Evolutionary conservation across 2,797 vertebrate genomes (phyloP).

Genomic region (Anguilla megastoma): DNA sequence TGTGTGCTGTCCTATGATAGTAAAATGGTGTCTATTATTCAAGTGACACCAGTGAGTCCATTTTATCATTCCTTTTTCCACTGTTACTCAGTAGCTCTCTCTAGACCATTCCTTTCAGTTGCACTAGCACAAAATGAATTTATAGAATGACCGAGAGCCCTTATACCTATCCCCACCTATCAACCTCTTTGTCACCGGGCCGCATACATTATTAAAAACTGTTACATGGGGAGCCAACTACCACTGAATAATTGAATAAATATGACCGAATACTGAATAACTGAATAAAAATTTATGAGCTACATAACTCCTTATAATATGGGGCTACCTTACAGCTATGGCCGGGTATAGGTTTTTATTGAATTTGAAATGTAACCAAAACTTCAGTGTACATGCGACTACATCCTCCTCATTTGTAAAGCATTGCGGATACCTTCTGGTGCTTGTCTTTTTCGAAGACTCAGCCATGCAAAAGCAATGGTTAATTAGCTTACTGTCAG

Average conservation of each 20-base stretch:
- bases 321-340: neutral
- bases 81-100: neutral
- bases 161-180: neutral
- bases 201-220: neutral
- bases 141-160: neutral
- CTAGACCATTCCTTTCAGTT: neutral
- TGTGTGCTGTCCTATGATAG: neutral
- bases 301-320: neutral
- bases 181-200: neutral
- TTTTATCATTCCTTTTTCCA: neutral
- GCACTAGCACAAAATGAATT: neutral
- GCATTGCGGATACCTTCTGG: neutral
- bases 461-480: neutral
- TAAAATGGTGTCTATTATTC: neutral
- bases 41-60: neutral
- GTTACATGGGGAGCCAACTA: neutral
- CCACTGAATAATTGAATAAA: constrained; percentile 11
- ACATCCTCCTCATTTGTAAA: neutral
- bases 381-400: neutral
- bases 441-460: neutral
- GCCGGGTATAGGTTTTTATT: neutral
- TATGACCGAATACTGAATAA: neutral
- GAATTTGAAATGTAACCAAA: neutral
- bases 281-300: constrained; percentile 6
- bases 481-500: neutral